Conservation (phyloP, 2,797 vertebrate species). For the Cyprinodon diabolis region DNA sequence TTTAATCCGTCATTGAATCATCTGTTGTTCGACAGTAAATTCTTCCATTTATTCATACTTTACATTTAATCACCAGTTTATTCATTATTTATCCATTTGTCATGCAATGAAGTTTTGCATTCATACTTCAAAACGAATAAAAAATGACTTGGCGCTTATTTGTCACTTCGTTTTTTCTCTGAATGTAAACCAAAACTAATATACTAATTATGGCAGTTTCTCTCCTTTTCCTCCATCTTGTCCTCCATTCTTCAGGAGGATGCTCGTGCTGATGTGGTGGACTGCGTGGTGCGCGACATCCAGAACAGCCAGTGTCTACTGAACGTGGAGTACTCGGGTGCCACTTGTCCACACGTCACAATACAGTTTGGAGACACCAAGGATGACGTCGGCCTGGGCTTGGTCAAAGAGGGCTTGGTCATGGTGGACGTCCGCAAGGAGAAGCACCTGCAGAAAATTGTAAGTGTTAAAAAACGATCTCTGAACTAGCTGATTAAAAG, state of each 20-base stretch:
- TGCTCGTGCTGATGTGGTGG: conserved; percentile 90
- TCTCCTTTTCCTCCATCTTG: not conserved
- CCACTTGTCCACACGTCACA: conserved; percentile 87
- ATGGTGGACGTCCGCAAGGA: conserved; percentile 97
- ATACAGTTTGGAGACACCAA: conserved; percentile 94
- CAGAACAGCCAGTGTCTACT: conserved; percentile 96
- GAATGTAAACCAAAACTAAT: conserved; percentile 16
- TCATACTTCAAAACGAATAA: too few species aligned
- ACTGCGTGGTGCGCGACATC: conserved; percentile 93
- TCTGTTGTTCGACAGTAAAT: too few species aligned
- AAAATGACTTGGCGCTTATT: too few species aligned
- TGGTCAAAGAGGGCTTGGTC: conserved; percentile 94
- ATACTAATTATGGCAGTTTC: conserved; percentile 34
- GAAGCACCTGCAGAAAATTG: conserved; percentile 95
- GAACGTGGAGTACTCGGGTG: conserved; percentile 90
- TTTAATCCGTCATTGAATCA: too few species aligned
- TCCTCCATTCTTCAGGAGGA: conserved; percentile 82
- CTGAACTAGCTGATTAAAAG: not conserved
- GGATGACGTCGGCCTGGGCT: conserved; percentile 91
- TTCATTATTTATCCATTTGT: too few species aligned
- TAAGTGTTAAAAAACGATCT: conserved; percentile 58
- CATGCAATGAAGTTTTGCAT: too few species aligned
- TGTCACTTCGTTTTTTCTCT: not conserved
- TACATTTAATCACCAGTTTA: too few species aligned
- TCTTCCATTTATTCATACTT: too few species aligned